These are phyloP conservation scores for Esperia sulphurella DNA, from an alignment of 2,888 invertebrate genomes.

Conservation along the genomic window DNA sequence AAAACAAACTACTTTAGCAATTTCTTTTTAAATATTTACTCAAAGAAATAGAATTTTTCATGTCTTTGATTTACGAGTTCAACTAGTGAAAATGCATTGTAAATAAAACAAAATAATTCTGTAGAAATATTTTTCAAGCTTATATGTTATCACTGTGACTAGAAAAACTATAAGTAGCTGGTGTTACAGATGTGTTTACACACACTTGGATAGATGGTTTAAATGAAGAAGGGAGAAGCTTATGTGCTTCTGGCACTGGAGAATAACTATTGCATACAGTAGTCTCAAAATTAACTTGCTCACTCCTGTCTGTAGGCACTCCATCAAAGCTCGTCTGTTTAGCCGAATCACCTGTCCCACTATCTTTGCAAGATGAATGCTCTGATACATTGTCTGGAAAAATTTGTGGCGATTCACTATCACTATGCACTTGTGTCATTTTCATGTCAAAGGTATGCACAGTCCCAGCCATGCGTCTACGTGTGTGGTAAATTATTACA, in stretches of 20 bases:
- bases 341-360: conserved; percentile 89
- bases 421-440: conserved; percentile 74
- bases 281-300: conserved; percentile 70
- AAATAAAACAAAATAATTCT: conserved; percentile 26
- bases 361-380: conserved; percentile 88
- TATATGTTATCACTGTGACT: conserved; percentile 76
- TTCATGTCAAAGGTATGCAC: conserved; percentile 69
- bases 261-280: conserved; percentile 66
- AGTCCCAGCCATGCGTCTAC: conserved; percentile 81
- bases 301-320: conserved; percentile 65
- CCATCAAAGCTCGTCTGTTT: conserved; percentile 85
- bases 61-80: conserved; percentile 16
- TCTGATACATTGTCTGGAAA: conserved; percentile 85
- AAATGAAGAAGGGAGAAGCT: conserved; percentile 72
- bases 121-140: conserved; percentile 40
- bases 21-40: too few species aligned
- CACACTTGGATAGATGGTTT: conserved; percentile 76
- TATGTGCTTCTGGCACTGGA: conserved; percentile 72
- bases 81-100: conserved; percentile 64
- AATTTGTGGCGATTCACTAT: conserved; percentile 71
- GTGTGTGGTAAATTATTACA: conserved; percentile 91
- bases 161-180: conserved; percentile 78
- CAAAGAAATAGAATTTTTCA: not conserved
- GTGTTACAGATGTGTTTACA: conserved; percentile 74
- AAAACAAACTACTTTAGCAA: not conserved